Evolutionary conservation across 2,888 invertebrate genomes (phyloP).

Genomic region (Noctua janthe): DNA sequence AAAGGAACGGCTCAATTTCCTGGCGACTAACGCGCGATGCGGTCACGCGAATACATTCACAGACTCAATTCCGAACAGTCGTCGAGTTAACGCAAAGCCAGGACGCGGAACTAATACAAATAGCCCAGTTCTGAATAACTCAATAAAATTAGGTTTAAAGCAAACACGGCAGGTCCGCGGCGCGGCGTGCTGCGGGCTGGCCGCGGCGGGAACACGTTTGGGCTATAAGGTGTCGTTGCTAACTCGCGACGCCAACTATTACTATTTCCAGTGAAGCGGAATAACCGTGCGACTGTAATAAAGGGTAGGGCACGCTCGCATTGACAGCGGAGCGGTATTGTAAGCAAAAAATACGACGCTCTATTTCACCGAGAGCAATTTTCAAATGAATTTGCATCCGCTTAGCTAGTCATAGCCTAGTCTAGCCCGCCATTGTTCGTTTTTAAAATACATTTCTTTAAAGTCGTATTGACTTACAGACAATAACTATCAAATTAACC

Average conservation of each 20-base stretch:
- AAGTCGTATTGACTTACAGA: not conserved
- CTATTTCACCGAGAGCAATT: conserved; percentile 55
- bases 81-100: conserved; percentile 62
- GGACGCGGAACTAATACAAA: conserved; percentile 72
- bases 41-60: conserved; percentile 54
- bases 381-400: conserved; percentile 52
- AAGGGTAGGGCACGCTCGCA: conserved; percentile 67
- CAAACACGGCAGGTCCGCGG: conserved; percentile 64
- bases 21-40: conserved; percentile 41
- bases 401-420: conserved; percentile 37
- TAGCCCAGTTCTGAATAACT: conserved; percentile 72
- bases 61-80: conserved; percentile 56
- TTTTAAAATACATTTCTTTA: conserved; percentile 3
- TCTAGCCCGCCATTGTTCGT: conserved; percentile 27
- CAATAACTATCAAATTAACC: conserved; percentile 9
- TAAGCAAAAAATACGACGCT: conserved; percentile 49
- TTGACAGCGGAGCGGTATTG: conserved; percentile 60
- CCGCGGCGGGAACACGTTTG: conserved; percentile 72
- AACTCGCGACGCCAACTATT: conserved; percentile 72
- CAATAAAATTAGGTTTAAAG: conserved; percentile 72
- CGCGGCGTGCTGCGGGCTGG: conserved; percentile 32
- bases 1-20: conserved; percentile 59
- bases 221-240: conserved; percentile 75
- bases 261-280: conserved; percentile 84
- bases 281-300: conserved; percentile 77